phyloP scores from a whole-genome alignment of 2,113 vertebrate species.

The Hydrochoerus hydrochaeris region DNA sequence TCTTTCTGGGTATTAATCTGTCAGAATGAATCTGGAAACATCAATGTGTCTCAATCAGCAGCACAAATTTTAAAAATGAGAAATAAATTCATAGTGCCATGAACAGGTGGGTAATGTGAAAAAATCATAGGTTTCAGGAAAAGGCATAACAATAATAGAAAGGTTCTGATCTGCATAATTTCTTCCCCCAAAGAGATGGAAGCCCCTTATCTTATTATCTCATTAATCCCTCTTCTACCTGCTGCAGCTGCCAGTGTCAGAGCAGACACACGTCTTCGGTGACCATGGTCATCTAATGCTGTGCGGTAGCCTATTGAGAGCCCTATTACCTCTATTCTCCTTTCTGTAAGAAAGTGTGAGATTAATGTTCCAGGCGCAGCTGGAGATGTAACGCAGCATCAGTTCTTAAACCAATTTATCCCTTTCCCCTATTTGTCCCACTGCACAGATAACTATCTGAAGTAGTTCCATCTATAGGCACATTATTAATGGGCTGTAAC shows the following conservation, averaged over 20 bases:
- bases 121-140: slow-evolving; percentile 46
- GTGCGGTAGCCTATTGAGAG: background rate
- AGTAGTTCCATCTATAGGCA: slow-evolving; percentile 66
- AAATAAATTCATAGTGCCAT: slow-evolving; percentile 40
- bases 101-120: slow-evolving; percentile 28
- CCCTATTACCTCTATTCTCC: slow-evolving; percentile 33
- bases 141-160: slow-evolving; percentile 33
- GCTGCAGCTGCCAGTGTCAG: background rate
- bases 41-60: slow-evolving; percentile 49
- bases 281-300: background rate
- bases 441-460: slow-evolving; percentile 42
- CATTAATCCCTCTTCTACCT: slow-evolving; percentile 8
- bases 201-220: background rate
- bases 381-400: slow-evolving; percentile 4
- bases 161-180: background rate
- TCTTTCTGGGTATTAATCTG: background rate
- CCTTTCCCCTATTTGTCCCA: slow-evolving; percentile 26
- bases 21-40: slow-evolving; percentile 35
- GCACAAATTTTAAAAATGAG: slow-evolving; percentile 51
- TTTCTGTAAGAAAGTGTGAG: slow-evolving; percentile 52
- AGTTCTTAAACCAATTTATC: slow-evolving; percentile 54
- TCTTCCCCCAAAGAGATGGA: slow-evolving; percentile 29
- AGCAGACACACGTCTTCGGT: background rate
- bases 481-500: slow-evolving; percentile 62
- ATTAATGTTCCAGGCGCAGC: background rate